phyloP scores from a whole-genome alignment of 2,113 vertebrate species.

The Hippocampus guttulatus region DNA sequence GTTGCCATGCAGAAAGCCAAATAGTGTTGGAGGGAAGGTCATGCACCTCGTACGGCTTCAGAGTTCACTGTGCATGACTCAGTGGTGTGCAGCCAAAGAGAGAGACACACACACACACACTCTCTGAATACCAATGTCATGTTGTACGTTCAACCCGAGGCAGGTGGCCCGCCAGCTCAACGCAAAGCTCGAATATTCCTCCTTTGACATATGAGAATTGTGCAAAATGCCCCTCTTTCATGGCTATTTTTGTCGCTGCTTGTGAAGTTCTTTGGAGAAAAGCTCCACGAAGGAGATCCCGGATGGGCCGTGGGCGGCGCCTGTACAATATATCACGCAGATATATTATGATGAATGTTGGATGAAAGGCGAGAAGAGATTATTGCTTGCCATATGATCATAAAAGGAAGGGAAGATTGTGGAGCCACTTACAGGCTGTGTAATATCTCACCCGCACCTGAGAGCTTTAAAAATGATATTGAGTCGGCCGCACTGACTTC shows the following conservation, averaged over 20 bases:
- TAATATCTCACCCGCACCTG: conserved; percentile 6
- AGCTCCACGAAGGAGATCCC: conserved; percentile 15
- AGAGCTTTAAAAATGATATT: conserved; percentile 9
- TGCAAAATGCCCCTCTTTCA: conserved; percentile 11
- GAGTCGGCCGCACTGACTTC: background rate
- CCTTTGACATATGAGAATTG: background rate
- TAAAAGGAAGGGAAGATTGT: conserved; percentile 6
- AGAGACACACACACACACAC: background rate
- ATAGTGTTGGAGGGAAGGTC: conserved; percentile 57
- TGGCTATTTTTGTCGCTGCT: conserved; percentile 42
- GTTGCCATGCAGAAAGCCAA: conserved; percentile 49
- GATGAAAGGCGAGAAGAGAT: conserved; percentile 7
- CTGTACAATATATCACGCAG: conserved; percentile 16
- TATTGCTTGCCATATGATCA: conserved; percentile 8
- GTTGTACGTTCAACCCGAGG: conserved; percentile 30
- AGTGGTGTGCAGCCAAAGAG: conserved; percentile 42
- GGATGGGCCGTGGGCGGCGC: conserved; percentile 11
- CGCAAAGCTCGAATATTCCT: background rate
- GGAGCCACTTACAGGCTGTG: conserved; percentile 2
- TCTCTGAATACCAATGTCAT: conserved; percentile 44
- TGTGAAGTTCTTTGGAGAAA: conserved; percentile 9
- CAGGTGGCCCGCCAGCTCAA: conserved; percentile 4
- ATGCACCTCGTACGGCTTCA: conserved; percentile 35
- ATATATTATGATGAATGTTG: conserved; percentile 7
- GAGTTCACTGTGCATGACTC: conserved; percentile 54